A percentile compares a stretch with the other conserved stretches of the same genome.
Conservation (phyloP, 2,888 invertebrate genomes). For the Cheilosia variabilis region DNA sequence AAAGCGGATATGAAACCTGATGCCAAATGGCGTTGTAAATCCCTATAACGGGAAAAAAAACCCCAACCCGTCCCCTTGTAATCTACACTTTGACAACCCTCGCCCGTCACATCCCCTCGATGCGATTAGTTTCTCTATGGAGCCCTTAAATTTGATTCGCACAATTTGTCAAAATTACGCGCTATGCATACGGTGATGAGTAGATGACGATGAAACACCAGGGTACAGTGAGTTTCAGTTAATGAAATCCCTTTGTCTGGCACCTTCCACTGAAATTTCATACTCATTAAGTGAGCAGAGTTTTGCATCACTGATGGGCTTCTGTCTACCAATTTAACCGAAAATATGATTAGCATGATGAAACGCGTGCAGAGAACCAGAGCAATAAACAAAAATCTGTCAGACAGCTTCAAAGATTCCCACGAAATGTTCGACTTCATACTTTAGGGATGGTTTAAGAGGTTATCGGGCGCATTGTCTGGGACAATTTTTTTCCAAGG, state of each 20-base stretch:
- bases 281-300: slow-evolving; percentile 15
- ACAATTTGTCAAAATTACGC: not conserved
- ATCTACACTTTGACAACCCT: too few relatives aligned
- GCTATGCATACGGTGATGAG: not conserved
- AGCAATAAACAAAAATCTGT: not conserved
- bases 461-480: too few relatives aligned
- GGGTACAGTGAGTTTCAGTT: not conserved
- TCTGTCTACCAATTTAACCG: slow-evolving; percentile 11
- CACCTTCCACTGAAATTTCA: slow-evolving; percentile 5
- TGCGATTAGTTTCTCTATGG: not conserved
- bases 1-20: too few relatives aligned
- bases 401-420: too few relatives aligned
- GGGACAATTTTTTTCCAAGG: too few relatives aligned
- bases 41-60: too few relatives aligned
- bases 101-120: too few relatives aligned
- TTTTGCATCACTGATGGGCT: not conserved
- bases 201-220: too few relatives aligned
- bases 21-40: too few relatives aligned
- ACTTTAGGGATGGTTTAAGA: not conserved
- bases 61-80: too few relatives aligned
- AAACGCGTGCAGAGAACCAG: not conserved
- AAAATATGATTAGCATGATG: slow-evolving; percentile 10
- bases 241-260: slow-evolving; percentile 28
- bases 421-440: not conserved
- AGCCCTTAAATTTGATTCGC: not conserved